Evolutionary conservation across 1,140 invertebrate genomes (phyloP), one percentile per base, ranked within the genome.

Genomic region (Camponotus vicinus): DNA sequence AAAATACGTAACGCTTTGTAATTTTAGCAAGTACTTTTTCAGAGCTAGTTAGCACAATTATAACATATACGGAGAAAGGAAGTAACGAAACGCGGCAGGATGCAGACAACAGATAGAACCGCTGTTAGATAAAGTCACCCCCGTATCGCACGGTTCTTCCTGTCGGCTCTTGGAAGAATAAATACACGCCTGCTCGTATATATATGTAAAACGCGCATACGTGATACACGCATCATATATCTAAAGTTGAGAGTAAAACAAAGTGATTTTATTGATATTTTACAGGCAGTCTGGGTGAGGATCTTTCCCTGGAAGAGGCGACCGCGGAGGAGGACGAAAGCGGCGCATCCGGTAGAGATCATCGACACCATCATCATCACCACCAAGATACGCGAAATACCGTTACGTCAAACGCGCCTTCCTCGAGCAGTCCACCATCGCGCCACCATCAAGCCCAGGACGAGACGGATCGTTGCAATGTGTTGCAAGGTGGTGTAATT

Each of bases 281-380:
- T 97, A 18, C 95, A 98, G 97, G 97, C 95, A 97, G 97, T 85
- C 96, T 98, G 94, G 97, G 97, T 59, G 97, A 97, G 92, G 97
- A 98, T 92, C 94, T 98, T 37, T 97, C 97, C 1, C 94, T 97
- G 92, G 97, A 97, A 80, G 96, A 96, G 82, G 93, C 93, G 52
- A 96, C 96, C 77, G 96, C 96, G 79, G 96, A 97, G 89, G 97
- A 97, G 90, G 97, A 98, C 93, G 97, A 98, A 91, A 96, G 96
- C 92, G 96, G 94, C 96, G 96, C 94, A 95, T 96, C 94, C 75
- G 94, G 86, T 84, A 93, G 90, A 89, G 95, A 92, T 92, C 95
- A 93, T 79, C 93, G 89, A 88, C 95, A 95, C 37, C 94, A 94
- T 13, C 94, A 94, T 85, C 95, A 95, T 61, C 93, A 94, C 85